Conservation (phyloP, 2,113 vertebrate genomes). For the Rynchops niger region DNA sequence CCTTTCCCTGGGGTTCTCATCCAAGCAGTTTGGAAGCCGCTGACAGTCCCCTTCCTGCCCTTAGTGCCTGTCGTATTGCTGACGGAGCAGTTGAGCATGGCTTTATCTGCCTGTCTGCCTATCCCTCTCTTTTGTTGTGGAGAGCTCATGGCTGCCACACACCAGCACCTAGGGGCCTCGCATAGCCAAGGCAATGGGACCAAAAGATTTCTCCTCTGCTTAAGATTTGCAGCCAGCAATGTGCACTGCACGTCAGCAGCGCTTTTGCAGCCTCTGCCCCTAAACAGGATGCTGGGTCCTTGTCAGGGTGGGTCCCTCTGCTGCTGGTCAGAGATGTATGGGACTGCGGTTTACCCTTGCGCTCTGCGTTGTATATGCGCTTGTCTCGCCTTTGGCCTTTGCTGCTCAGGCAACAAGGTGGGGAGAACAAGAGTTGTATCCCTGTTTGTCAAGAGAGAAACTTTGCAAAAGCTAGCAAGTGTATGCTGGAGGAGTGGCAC, state of each 20-base stretch:
- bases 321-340: neutral
- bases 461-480: neutral
- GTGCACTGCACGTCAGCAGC: neutral
- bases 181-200: neutral
- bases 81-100: neutral
- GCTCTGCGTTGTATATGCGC: neutral
- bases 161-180: neutral
- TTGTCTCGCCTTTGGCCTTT: neutral
- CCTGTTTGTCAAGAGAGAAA: neutral
- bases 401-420: neutral
- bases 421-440: neutral
- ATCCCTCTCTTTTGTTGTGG: neutral
- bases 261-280: neutral
- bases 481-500: neutral
- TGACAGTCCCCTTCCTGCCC: neutral
- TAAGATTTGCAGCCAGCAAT: neutral
- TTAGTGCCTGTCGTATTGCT: neutral
- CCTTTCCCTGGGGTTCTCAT: neutral
- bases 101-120: neutral
- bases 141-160: neutral
- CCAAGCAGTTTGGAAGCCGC: neutral
- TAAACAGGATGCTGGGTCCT: neutral
- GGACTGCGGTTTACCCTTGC: neutral
- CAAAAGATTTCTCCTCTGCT: neutral
- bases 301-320: neutral